These are phyloP conservation scores for Calycopis cecrops DNA, from an alignment of 1,140 invertebrate species.

Conservation along the genomic window DNA sequence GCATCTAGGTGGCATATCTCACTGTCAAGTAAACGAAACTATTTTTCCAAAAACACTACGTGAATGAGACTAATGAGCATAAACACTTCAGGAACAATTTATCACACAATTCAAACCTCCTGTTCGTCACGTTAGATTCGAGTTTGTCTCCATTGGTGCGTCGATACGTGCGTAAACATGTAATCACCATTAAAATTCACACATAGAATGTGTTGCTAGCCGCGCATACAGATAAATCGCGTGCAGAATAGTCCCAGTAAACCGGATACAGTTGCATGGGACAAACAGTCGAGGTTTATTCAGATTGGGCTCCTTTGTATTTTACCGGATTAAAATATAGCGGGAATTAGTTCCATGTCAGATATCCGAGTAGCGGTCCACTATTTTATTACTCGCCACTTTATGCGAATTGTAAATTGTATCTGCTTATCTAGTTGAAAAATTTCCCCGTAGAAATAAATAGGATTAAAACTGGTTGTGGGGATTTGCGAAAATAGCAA, in stretches of 20 bases:
- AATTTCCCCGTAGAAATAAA: slow-evolving; percentile 14
- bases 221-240: slow-evolving; percentile 59
- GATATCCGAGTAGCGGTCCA: slow-evolving; percentile 53
- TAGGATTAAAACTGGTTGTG: slow-evolving; percentile 8
- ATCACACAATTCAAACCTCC: neutral
- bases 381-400: slow-evolving; percentile 59
- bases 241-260: slow-evolving; percentile 60
- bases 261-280: slow-evolving; percentile 68
- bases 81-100: too few relatives aligned
- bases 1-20: too few relatives aligned
- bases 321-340: slow-evolving; percentile 72
- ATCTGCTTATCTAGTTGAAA: slow-evolving; percentile 28
- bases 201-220: slow-evolving; percentile 30
- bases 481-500: slow-evolving; percentile 2
- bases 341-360: slow-evolving; percentile 71
- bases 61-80: too few relatives aligned
- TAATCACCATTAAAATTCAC: slow-evolving; percentile 36
- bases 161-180: slow-evolving; percentile 26
- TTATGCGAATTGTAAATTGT: slow-evolving; percentile 45
- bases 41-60: too few relatives aligned
- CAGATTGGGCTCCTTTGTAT: slow-evolving; percentile 72
- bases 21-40: too few relatives aligned
- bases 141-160: slow-evolving; percentile 16
- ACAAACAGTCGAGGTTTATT: slow-evolving; percentile 71
- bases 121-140: slow-evolving; percentile 14